These are phyloP conservation scores for Labeo catla DNA, from an alignment of 2,113 vertebrate species.

Conservation along the genomic window DNA sequence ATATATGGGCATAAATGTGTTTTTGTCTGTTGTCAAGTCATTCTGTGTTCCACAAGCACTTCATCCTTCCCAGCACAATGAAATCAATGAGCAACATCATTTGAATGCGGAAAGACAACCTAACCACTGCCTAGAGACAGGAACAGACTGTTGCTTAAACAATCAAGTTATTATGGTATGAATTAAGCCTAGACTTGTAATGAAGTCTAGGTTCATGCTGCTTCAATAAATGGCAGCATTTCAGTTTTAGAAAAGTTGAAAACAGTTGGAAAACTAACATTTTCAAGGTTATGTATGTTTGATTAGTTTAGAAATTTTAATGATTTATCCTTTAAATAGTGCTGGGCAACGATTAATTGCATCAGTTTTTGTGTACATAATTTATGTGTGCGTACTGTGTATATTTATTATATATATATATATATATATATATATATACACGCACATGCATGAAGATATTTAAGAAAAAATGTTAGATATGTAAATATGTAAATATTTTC, in stretches of 20 bases:
- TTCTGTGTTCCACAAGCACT: slow-evolving; percentile 26
- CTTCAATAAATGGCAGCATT: neutral
- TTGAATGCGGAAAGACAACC: slow-evolving; percentile 12
- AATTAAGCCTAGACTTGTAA: neutral
- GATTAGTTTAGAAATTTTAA: neutral
- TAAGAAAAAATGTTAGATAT: no score
- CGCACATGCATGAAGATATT: no score
- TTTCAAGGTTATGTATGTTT: no score
- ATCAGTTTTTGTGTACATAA: no score
- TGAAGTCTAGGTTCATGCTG: neutral
- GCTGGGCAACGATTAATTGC: no score
- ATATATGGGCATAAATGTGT: slow-evolving; percentile 50
- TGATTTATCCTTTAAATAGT: neutral
- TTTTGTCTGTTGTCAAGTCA: slow-evolving; percentile 26
- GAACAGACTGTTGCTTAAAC: slow-evolving; percentile 13
- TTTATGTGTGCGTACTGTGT: no score
- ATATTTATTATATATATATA: no score
- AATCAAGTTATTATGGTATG: neutral
- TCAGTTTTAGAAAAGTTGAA: no score
- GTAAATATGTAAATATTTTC: no score
- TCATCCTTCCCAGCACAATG: slow-evolving; percentile 30
- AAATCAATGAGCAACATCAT: slow-evolving; percentile 51
- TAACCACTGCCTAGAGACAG: slow-evolving; percentile 9
- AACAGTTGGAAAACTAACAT: no score
- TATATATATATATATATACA: no score